Base-by-base conservation (phyloP, 1,140 invertebrate genomes). In the Macrosteles quadrilineatus region DNA sequence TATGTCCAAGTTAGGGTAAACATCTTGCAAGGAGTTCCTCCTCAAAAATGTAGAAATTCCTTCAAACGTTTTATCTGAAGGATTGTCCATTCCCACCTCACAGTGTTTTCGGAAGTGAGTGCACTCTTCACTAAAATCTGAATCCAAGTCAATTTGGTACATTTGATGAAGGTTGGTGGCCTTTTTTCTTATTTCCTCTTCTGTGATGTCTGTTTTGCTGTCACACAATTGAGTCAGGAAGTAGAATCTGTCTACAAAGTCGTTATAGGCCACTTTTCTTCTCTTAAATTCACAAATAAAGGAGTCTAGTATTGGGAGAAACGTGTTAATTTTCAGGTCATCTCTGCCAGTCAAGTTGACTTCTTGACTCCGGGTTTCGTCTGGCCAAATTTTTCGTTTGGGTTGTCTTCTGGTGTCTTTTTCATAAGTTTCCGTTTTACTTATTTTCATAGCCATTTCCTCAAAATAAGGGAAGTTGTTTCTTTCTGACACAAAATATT, bases 1-100 rank as follows among this genome's bases (percentile, higher is more conserved):
- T 36, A 74, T 73, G 43, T 75, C 70, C 11, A 76, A 25, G 45
- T 73, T 73, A 6, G 72, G 71, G 69, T 71, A 71, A n/a, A 68
- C 70, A 43, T 53, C 59, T 63, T 68, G 31, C 25, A 70, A 66
- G 68, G 59, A 45, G 23, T 30, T 63, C n/a, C 50, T 31, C 12
- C 68, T 40, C 43, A 72, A 36, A 55, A 27, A 72, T 30, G 68
- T 69, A 21, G 25, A 69, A 31, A 72, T 36, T 59, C 29, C 30
- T 50, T 63, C 40, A 0, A 25, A 55, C 17, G 71, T 63, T 29
- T 53, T 43, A 17, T 30, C 23, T 17, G 45, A 25, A 50, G 45
- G 14, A 25, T 27, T n/a, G 19, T 65, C 32, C 6, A 40, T 40
- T 6, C 30, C 55, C 36, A 45, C 69, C 14, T 36, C 19, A 67